These are phyloP conservation scores for Platynereis dumerilii DNA, from an alignment of 2,888 invertebrate genomes.

Conservation along the genomic window DNA sequence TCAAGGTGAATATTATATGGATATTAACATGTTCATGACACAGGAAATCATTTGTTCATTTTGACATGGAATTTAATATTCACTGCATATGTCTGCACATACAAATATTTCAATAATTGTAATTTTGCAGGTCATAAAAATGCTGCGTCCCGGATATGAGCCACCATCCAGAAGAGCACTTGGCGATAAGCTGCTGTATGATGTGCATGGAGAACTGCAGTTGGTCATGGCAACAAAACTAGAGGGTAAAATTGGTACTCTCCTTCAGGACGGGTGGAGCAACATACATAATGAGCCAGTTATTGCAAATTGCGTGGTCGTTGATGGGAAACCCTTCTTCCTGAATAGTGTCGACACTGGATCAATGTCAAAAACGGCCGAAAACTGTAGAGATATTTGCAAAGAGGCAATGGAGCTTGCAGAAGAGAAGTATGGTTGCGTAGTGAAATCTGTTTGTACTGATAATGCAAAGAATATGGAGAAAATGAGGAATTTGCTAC, in stretches of 20 bases:
- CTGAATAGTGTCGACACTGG: constrained; percentile 26
- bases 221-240: constrained; percentile 13
- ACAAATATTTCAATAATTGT: no score
- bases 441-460: constrained; percentile 16
- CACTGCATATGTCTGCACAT: no score
- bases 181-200: neutral
- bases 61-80: no score
- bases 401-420: constrained; percentile 15
- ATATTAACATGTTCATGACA: no score
- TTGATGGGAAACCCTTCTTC: constrained; percentile 24
- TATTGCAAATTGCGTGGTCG: constrained; percentile 27
- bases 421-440: constrained; percentile 25
- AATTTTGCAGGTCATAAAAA: no score
- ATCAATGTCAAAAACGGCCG: constrained; percentile 30
- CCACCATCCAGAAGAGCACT: constrained; percentile 2
- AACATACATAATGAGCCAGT: constrained; percentile 33
- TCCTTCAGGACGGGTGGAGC: constrained; percentile 31
- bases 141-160: constrained; percentile 6
- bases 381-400: constrained; percentile 26
- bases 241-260: constrained; percentile 24
- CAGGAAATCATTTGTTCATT: no score
- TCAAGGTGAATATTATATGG: no score
- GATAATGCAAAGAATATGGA: constrained; percentile 9
- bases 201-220: constrained; percentile 16
- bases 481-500: neutral